Conservation (phyloP, 2,113 vertebrate genomes). For the Bujurquina vittata region DNA sequence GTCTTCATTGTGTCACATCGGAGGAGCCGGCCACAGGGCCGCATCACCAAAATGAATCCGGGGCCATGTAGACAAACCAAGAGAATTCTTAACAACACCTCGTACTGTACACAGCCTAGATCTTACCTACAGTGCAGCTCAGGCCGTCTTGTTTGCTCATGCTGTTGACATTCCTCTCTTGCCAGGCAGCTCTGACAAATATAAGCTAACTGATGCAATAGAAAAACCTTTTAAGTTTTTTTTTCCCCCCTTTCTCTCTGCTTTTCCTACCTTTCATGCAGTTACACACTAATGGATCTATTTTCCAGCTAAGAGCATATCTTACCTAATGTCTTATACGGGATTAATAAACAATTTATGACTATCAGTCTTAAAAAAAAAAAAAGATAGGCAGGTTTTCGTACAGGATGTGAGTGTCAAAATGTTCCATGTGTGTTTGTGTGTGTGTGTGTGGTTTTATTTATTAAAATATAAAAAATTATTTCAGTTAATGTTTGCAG, state of each 20-base stretch:
- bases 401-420: not conserved
- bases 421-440: not conserved
- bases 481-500: not conserved
- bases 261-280: slow-evolving; percentile 38
- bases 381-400: slow-evolving; percentile 25
- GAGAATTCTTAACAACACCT: slow-evolving; percentile 9
- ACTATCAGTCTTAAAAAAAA: slow-evolving; percentile 45
- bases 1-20: slow-evolving; percentile 56
- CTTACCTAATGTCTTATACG: slow-evolving; percentile 54
- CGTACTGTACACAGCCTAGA: not conserved
- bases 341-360: slow-evolving; percentile 69
- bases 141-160: slow-evolving; percentile 14
- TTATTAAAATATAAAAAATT: slow-evolving; percentile 5
- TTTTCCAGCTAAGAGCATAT: slow-evolving; percentile 67
- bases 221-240: slow-evolving; percentile 72
- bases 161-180: slow-evolving; percentile 7
- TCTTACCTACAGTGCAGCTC: slow-evolving; percentile 18
- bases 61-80: slow-evolving; percentile 32
- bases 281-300: slow-evolving; percentile 70
- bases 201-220: slow-evolving; percentile 60
- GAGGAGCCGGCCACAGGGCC: slow-evolving; percentile 30
- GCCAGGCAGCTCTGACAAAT: slow-evolving; percentile 32
- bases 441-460: not conserved
- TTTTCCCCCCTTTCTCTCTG: not conserved
- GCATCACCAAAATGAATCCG: slow-evolving; percentile 12